Conservation (phyloP, 1,140 invertebrate genomes). For the Drosophila littoralis region DNA sequence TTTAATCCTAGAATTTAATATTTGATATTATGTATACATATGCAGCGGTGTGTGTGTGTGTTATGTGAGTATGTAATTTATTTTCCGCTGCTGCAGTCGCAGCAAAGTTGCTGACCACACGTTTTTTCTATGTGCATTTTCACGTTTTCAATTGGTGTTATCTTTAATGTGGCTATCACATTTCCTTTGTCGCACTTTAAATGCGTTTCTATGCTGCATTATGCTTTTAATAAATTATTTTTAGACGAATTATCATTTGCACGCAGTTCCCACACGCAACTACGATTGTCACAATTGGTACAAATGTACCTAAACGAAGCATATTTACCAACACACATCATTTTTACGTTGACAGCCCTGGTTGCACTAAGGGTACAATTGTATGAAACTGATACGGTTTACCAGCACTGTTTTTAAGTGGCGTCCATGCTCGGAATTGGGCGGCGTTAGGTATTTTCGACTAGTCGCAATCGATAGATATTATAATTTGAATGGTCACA, state of each 20-base stretch:
- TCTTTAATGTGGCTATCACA: slow-evolving; percentile 19
- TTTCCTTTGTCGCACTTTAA: slow-evolving; percentile 24
- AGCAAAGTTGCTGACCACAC: slow-evolving; percentile 67
- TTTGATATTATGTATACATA: slow-evolving; percentile 43
- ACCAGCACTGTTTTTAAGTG: background rate
- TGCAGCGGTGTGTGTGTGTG: slow-evolving; percentile 34
- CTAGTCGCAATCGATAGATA: background rate
- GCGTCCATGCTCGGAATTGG: background rate
- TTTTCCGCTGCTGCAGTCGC: slow-evolving; percentile 42
- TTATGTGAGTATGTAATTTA: slow-evolving; percentile 39
- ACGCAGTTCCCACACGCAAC: slow-evolving; percentile 18
- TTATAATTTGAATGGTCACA: background rate
- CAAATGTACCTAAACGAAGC: slow-evolving; percentile 14
- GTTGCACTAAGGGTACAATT: slow-evolving; percentile 2
- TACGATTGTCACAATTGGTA: slow-evolving; percentile 26
- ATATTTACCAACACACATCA: slow-evolving; percentile 14
- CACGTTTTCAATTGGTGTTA: background rate
- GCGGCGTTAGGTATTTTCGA: background rate
- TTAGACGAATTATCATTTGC: slow-evolving; percentile 17
- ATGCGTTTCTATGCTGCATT: slow-evolving; percentile 14
- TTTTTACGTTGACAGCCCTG: slow-evolving; percentile 4
- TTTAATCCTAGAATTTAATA: slow-evolving; percentile 24
- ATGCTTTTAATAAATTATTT: slow-evolving; percentile 8
- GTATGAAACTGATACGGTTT: background rate
- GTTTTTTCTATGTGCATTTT: slow-evolving; percentile 64